Evolutionary conservation across 2,888 invertebrate species (phyloP), one percentile per base, ranked within the genome.

Genomic region (Tortricodes alternella): DNA sequence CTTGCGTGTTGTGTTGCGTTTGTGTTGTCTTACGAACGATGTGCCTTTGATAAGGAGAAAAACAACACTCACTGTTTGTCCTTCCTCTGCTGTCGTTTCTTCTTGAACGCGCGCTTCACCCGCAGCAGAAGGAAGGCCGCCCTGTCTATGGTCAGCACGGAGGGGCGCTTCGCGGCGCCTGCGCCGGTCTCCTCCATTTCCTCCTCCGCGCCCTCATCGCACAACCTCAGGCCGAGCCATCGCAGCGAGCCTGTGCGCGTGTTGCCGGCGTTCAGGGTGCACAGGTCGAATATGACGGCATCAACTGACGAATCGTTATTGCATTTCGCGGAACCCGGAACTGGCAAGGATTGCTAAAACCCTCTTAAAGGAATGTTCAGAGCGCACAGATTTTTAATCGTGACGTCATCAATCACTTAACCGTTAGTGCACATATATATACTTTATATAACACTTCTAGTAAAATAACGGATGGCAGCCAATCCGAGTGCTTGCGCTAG

Each of bases 71-170:
- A 96, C 96, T 93, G 95, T 92, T 95, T 96, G 61, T 97, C 96
- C 78, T 96, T 96, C 68, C 96, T 92, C 80, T 96, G 95, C 78
- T 96, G 94, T 66, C 96, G 94, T 89, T 97, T 97, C 91, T 96
- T 97, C 87, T 96, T 96, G 86, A 97, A 97, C 34, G 96, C 97
- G 74, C 95, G 94, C 78, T 97, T 97, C 58, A 97, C 97, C 66
- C 97, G 92, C 67, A 97, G 91, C 66, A 97, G 92, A 29, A 97
- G 92, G 82, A 97, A 97, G 51, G 97, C 97, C 46, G 97, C 97
- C 64, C 96, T 93, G 91, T 97, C 97, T 80, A 97, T 96, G 70
- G 96, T 96, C 67, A 97, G 90, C 61, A 94, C 92, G 67, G 93
- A 93, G 71, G 93, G 93, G 81, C 93, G 92, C 80, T 91, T 91